A percentile compares a stretch with the other conserved stretches of the same genome.
phyloP scores from a whole-genome alignment of 30 jellyfish, hydroid and myxozoan species.

The Pseudorhiza aurosa region DNA sequence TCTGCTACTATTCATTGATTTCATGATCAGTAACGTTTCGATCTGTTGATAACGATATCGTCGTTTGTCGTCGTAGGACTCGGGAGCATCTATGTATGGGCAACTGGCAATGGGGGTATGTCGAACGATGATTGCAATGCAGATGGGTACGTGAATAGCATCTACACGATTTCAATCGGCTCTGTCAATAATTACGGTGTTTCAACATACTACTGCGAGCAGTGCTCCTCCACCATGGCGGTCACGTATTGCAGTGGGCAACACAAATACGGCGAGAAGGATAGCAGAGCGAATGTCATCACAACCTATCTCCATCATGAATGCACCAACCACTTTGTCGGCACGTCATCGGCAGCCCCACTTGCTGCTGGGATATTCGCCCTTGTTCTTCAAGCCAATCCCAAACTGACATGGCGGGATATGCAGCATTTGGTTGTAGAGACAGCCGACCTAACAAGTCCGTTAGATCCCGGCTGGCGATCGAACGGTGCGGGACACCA shows the following conservation, averaged over 20 bases:
- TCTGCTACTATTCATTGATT: too few relatives aligned
- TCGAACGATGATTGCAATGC: constrained; percentile 90
- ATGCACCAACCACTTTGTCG: constrained; percentile 97
- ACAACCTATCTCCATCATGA: constrained; percentile 94
- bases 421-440: constrained; percentile 93
- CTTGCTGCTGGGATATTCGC: constrained; percentile 98
- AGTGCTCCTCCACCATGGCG: constrained; percentile 95
- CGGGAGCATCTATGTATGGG: constrained; percentile 96
- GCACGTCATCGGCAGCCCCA: constrained; percentile 99
- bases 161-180: constrained; percentile 93
- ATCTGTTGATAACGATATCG: too few relatives aligned
- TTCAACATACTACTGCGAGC: constrained; percentile 97
- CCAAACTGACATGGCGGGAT: constrained; percentile 95
- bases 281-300: constrained; percentile 80
- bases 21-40: too few relatives aligned
- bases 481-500: constrained; percentile 91
- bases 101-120: constrained; percentile 99
- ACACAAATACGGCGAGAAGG: constrained; percentile 75
- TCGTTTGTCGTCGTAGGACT: constrained; percentile 69
- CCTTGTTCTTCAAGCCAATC: constrained; percentile 92
- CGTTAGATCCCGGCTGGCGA: constrained; percentile 93
- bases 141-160: constrained; percentile 97
- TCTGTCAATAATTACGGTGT: constrained; percentile 96
- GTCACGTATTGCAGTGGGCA: constrained; percentile 97
- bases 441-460: constrained; percentile 92